Conservation (phyloP, 1,140 invertebrate species). For the Drosophila orena region DNA sequence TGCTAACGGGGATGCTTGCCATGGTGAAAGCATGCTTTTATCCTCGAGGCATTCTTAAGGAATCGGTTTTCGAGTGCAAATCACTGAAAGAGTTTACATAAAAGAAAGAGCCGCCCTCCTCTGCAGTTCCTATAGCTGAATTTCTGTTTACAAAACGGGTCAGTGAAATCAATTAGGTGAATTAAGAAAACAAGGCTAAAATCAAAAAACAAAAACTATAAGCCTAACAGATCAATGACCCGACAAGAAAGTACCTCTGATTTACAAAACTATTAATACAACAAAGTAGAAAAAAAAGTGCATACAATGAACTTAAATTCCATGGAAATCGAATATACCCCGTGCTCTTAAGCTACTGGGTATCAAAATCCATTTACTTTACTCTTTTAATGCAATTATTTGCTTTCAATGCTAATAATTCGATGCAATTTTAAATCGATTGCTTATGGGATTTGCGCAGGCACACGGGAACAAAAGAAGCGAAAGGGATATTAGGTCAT, state of each 20-base stretch:
- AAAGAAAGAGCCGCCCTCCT: not conserved
- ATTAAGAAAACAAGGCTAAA: slow-evolving; percentile 2
- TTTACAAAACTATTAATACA: not conserved
- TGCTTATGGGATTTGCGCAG: slow-evolving; percentile 8
- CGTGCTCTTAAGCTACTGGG: not conserved
- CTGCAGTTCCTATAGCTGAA: not conserved
- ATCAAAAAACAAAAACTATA: not conserved
- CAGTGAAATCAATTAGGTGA: slow-evolving; percentile 8
- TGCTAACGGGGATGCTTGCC: not conserved
- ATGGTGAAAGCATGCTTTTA: not conserved
- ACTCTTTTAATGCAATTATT: not conserved
- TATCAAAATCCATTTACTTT: not conserved
- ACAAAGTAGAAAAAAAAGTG: no score
- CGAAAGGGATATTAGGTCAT: not conserved
- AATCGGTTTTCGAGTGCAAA: not conserved
- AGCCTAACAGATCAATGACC: fast-evolving
- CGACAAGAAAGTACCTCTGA: not conserved
- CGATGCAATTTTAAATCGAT: slow-evolving; percentile 8
- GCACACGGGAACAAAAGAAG: not conserved
- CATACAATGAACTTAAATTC: no score
- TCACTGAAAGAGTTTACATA: not conserved
- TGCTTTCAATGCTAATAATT: slow-evolving; percentile 9
- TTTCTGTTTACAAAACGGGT: not conserved
- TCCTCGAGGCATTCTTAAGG: not conserved
- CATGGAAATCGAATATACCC: no score